Base-by-base conservation (phyloP, 2,888 invertebrate species). In the Scaptomyza parva region DNA sequence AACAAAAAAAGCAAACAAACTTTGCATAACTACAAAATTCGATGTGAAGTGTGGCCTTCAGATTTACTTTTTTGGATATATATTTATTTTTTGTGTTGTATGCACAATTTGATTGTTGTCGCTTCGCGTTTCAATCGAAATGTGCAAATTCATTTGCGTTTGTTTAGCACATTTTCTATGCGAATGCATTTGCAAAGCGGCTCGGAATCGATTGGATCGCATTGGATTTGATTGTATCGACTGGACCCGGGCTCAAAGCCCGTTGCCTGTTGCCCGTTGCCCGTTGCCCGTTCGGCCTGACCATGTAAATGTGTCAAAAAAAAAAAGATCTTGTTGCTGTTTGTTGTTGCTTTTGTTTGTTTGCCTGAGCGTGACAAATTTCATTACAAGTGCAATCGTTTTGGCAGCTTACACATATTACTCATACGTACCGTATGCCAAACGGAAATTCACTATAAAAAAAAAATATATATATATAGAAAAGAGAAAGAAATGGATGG, bases 131-230 rank as follows among this genome's bases (percentile, higher is more conserved):
- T 78, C 58, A 68, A 81, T 84, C 82, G 55, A 61, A 84, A 81
- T 87, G 74, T 87, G 87, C 74, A 74, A 85, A 87, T 82, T 87
- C 60, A 75, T 85, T 86, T 72, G 83, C 72, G 70, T 87, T 84
- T 82, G 68, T 50, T 87, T 87, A 82, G 83, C 86, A 76, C 79
- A 78, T 85, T 84, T 85, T 78, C 70, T 61, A 78, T 22, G 70
- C 67, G 78, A 81, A 64, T 78, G 81, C 51, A 60, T 66, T 66
- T 65, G 70, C 48, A 64, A 57, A 57, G 35, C 47, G 37, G 51
- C 14, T 37, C 24, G 53, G 33, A 48, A 28, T 54, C 48, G 72
- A 67, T 47, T 28, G 48, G 14, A 48, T 55, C 26, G 33, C 33
- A 26, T 52, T 12, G 28, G 33, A 37, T 61, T 43, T 17, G 22